Evolutionary conservation across 92 coral and sea anemone genomes (phyloP), one percentile per base, ranked within the genome.

Genomic region (Zoanthus sociatus): DNA sequence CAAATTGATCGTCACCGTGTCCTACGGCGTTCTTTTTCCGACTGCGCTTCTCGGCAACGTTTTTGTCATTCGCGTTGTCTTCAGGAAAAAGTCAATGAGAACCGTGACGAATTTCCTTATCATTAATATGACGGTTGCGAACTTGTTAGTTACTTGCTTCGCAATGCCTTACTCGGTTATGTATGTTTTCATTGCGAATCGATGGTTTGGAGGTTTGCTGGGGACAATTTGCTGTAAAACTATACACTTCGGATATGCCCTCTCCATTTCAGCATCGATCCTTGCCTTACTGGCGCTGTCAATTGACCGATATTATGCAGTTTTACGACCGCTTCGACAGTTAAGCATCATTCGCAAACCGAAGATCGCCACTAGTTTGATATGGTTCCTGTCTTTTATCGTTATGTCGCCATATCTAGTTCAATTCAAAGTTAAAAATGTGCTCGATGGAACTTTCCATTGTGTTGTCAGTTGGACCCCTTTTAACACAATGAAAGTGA

Each of bases 181-280:
- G 16, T 88, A 85, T 33, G 72, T 92, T n/a, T 94, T 61, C 75
- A 64, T 88, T 6, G 51, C 87, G 3, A 71, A 55, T 20, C 74
- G 42, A 9, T 94, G 98, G 98, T 45, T 94, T 47, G 86, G 93
- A 2, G 98, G 98, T 31, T 37, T 10, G 30, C 42, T 79, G 15
- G 98, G 98, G 9, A 90, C 87, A 47, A 73, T 92, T 7, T 83
- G 92, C 16, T 94, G 98, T 79, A 94, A 94, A 79, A 66, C 89
- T 48, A 78, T 91, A 11, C 98, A 94, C 77, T 94, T 92, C 74
- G 94, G 94, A 31, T 94, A 94, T 71, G 93, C 92, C 5, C 79
- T 94, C n/a, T 89, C 98, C 0, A 90, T 94, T 79, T 93, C 95
- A n/a, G 98, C 98, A 18, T 94, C 98, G 1, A 94, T 94, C n/a